A percentile compares a stretch with the other conserved stretches of the same genome.
Evolutionary conservation across 2,888 invertebrate genomes (phyloP).

Genomic region (Lasioglossum lativentre): DNA sequence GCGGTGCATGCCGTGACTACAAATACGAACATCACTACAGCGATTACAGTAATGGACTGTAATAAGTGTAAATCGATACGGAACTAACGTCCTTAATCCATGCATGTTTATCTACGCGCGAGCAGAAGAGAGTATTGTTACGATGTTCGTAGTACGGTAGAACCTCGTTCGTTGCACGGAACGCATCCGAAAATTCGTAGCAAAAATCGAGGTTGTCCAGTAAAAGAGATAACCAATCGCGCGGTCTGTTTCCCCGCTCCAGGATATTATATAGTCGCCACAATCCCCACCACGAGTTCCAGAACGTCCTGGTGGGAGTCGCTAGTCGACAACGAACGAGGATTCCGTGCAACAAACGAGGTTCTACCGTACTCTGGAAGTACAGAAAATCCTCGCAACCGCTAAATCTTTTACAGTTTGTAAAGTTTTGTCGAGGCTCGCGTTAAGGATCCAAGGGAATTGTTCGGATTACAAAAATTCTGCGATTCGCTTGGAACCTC

Average conservation of each 20-base stretch:
- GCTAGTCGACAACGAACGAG: neutral
- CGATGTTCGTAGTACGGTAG: neutral
- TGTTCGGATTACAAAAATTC: neutral
- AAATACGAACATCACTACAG: neutral
- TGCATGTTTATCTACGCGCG: neutral
- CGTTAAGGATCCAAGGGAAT: neutral
- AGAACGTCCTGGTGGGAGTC: neutral
- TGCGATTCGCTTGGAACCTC: neutral
- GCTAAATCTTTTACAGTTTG: neutral
- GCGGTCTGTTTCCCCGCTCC: no score
- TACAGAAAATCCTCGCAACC: neutral
- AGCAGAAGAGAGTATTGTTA: no score
- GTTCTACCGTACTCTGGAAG: neutral
- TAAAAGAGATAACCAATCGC: neutral
- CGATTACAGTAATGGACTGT: neutral
- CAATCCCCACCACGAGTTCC: neutral
- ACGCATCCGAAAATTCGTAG: neutral
- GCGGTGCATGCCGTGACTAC: neutral
- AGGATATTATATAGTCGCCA: no score
- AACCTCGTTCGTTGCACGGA: neutral
- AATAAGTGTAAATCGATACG: neutral
- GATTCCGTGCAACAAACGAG: neutral
- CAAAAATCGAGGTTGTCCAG: neutral
- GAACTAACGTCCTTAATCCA: neutral
- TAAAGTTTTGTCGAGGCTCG: neutral